Evolutionary conservation across 2,888 invertebrate genomes (phyloP), one percentile per base, ranked within the genome.

Genomic region (Aspidiotus destructor): DNA sequence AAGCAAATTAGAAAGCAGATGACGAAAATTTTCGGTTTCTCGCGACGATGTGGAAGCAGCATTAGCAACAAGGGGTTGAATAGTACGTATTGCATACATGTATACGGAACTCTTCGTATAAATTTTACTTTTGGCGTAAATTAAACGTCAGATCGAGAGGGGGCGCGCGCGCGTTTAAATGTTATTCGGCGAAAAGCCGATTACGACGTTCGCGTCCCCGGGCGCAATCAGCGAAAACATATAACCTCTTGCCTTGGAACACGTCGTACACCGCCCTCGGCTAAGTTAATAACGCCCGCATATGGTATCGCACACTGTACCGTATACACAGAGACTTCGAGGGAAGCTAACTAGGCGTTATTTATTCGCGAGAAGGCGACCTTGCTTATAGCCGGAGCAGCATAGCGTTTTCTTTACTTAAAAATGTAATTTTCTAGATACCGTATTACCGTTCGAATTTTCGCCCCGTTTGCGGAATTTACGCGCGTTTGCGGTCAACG

Each of bases 11-110:
- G 11, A 48, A 48, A 11, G n/a, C 48, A 48, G 48, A n/a, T 48
- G 48, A 48, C n/a, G 48, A 48, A 48, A 48, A 48, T 48, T 48
- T 48, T n/a, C 48, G n/a, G 48, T n/a, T 48, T 48, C 48, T n/a
- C 48, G 11, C n/a, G 10, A 13, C n/a, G 1, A 48, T 48, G 48
- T 3, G 28, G 28, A 28, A 28, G 28, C 28, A 28, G 28, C 28
- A 28, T 28, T 28, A 28, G 28, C 28, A 28, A 28, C 28, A 28
- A 28, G 28, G 28, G 28, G 28, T 28, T 28, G 28, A 28, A 28
- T 28, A 28, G 28, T 28, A 28, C 28, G 28, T 28, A 28, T 28
- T 28, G 28, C 28, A 28, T 28, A 28, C 28, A 28, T 28, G 5
- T 28, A 28, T 28, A 28, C 28, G 28, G 5, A 28, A 28, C 28